Base-by-base conservation (phyloP, 2,888 invertebrate species). In the Bellardia pandia region DNA sequence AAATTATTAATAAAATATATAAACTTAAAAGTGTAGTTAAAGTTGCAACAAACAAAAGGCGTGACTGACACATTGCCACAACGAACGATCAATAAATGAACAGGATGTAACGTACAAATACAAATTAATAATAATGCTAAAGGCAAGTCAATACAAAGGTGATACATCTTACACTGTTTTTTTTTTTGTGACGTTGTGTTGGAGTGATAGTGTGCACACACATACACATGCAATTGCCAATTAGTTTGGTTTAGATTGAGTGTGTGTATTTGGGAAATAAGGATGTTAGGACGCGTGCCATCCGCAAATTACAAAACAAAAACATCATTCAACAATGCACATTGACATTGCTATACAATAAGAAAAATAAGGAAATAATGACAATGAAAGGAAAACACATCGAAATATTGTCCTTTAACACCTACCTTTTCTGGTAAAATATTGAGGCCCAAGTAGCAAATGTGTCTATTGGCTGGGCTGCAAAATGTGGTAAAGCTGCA, bases 211-310 rank as follows among this genome's bases (percentile, higher is more conserved):
- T 84, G 37, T 74, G 23, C 16, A 37, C 11, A 11, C 68, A 23
- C 14, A 14, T 4, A 13, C 16, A 42, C 13, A 42, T 64, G 71
- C 86, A 86, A 77, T 86, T 76, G 83, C n/a, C 80, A 84, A 86
- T 86, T 86, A 84, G 71, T 86, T 83, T 83, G 23, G 30, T 69
- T 64, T 30, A 45, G 48, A 58, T 60, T 68, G 11, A 33, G 71
- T 71, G 64, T 74, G 40, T 60, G 75, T 37, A 33, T 58, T 51
- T 81, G 62, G n/a, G 13, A 60, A 75, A 82, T 74, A 64, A 79
- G 87, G 82, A 87, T 87, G 87, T 85, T 82, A 60, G 68, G 79
- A 83, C 89, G 78, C 88, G 89, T 89, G 89, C 88, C 89, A 86
- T 89, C 83, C 89, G 89, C 89, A 86, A 88, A 88, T 86, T 86